Conservation (phyloP, 1,140 invertebrate genomes). For the Anthonomus grandis region DNA sequence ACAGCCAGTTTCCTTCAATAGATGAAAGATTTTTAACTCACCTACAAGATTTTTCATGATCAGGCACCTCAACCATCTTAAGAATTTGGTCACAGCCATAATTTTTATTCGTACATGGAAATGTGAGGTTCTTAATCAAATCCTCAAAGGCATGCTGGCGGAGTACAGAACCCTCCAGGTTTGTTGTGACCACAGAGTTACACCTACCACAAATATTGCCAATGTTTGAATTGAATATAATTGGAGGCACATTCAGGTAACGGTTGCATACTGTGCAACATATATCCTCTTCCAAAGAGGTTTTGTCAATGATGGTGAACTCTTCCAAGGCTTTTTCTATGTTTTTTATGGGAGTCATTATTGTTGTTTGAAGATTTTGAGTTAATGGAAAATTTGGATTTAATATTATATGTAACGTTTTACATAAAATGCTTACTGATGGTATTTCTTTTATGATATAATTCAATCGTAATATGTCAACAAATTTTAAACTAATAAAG, state of each 20-base stretch:
- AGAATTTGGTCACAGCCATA: conserved; percentile 21
- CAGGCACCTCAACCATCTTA: conserved; percentile 10
- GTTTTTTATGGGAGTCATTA: too few species aligned
- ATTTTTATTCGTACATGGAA: conserved; percentile 26
- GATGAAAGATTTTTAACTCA: neutral
- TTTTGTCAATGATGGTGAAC: conserved; percentile 17
- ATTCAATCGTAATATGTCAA: too few species aligned
- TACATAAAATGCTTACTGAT: too few species aligned
- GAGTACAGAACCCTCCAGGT: conserved; percentile 1
- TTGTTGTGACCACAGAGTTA: neutral
- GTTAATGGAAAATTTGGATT: too few species aligned
- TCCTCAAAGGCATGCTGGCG: conserved; percentile 23
- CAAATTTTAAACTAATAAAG: too few species aligned
- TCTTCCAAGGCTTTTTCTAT: too few species aligned
- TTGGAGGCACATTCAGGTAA: conserved; percentile 22
- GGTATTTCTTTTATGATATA: too few species aligned
- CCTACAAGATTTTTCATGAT: conserved; percentile 27
- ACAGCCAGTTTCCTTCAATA: neutral
- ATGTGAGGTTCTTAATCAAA: conserved; percentile 13
- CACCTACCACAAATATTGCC: conserved; percentile 26
- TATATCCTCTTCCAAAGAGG: conserved; percentile 6
- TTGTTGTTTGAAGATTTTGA: too few species aligned
- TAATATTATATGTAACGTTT: too few species aligned
- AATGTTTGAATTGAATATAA: conserved; percentile 15
- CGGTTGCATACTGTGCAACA: conserved; percentile 21